Evolutionary conservation across 2,888 invertebrate species (phyloP), one percentile per base, ranked within the genome.

Genomic region (Drosophila robusta): DNA sequence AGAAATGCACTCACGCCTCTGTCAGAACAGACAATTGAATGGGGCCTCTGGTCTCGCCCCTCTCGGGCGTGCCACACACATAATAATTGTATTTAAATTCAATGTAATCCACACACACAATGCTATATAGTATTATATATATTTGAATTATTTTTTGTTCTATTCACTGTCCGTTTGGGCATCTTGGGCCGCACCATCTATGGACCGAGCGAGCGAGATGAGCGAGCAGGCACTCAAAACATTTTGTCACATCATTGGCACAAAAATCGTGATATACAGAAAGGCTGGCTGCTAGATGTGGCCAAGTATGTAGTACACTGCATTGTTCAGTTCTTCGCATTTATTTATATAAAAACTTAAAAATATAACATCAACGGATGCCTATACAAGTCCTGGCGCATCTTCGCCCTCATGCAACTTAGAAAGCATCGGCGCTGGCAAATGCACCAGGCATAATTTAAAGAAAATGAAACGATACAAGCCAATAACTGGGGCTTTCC

Each of bases 331-430:
- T n/a, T 42, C 26, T 65, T 44, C 68, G 58, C 65, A 78, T 88
- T 86, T 84, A 84, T 84, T 84, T 88, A 84, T 84, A 84, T 88
- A 77, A 86, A 86, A 75, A 70, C 78, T 87, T 89, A 84, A 89
- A 84, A 84, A 84, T 89, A 84, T 81, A 87, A 71, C 78, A 52
- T 58, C 73, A 71, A 75, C 78, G 74, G 79, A 89, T 86, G 85
- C 75, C 85, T 86, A 86, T 86, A 86, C 89, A 86, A 86, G 85
- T 86, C 85, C 85, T 86, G 85, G 68, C 79, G 51, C 60, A 74
- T 39, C 41, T 64, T 72, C 68, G 68, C 75, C 78, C 74, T 77
- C 75, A 68, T 72, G 61, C 77, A 72, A 71, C 56, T 65, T 51
- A 34, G 54, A 78, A 78, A 72, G 26, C 56, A 75, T 64, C 60